Evolutionary conservation across 2,888 invertebrate genomes (phyloP).

Genomic region (Agriopis aurantiaria): DNA sequence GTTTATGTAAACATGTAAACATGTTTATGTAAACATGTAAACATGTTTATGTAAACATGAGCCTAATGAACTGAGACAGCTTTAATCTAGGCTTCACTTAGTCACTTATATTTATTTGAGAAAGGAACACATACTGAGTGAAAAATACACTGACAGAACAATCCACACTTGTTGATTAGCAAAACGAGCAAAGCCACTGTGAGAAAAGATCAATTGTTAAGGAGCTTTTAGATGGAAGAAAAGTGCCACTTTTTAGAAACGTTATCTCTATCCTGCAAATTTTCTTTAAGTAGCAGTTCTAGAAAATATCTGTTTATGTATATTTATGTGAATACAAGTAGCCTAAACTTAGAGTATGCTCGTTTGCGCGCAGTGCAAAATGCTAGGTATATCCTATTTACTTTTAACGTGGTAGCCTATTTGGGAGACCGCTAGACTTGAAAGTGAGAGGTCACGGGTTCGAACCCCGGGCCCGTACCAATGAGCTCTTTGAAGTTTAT

Average conservation of each 20-base stretch:
- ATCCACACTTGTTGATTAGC: slow-evolving; percentile 74
- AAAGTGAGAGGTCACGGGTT: no score
- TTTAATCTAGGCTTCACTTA: slow-evolving; percentile 33
- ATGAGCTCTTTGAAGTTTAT: no score
- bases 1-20: no score
- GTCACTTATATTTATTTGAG: slow-evolving; percentile 16
- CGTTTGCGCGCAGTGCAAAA: no score
- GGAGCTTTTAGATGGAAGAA: slow-evolving; percentile 42
- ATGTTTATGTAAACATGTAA: no score
- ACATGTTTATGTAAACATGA: slow-evolving; percentile 17
- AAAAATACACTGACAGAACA: slow-evolving; percentile 69
- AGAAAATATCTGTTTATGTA: no score
- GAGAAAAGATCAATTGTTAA: slow-evolving; percentile 56
- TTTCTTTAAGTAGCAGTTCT: not conserved
- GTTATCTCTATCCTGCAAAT: not conserved
- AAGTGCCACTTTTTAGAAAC: not conserved
- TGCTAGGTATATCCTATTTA: no score
- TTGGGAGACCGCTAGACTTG: no score
- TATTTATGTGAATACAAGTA: no score
- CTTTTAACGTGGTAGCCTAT: no score
- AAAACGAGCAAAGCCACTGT: slow-evolving; percentile 62
- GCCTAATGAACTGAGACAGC: slow-evolving; percentile 27
- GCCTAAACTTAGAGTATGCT: no score
- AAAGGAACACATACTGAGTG: slow-evolving; percentile 53
- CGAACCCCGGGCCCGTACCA: no score